Evolutionary conservation across 2,797 vertebrate species (phyloP).

Genomic region (Ceryle rudis): DNA sequence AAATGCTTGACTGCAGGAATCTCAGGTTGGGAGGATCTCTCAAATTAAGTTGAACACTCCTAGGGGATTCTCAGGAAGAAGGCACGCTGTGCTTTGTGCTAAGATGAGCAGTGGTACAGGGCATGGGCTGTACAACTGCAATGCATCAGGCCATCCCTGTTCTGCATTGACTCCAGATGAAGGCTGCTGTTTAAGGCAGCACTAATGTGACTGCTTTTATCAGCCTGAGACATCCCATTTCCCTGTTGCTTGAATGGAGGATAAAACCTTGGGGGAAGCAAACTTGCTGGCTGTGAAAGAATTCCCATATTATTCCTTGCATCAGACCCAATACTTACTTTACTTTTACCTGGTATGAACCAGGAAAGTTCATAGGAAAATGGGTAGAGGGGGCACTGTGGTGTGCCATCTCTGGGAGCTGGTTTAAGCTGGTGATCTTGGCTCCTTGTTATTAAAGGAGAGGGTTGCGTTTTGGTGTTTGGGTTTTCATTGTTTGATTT

Average conservation of each 20-base stretch:
- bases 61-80: not conserved
- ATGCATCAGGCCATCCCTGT: fast-evolving
- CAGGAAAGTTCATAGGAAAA: not conserved
- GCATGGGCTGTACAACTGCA: not conserved
- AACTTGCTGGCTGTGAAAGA: not conserved
- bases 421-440: not conserved
- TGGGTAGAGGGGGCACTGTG: too few species aligned
- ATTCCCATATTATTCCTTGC: not conserved
- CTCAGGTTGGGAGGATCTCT: not conserved
- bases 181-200: not conserved
- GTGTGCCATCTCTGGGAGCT: not conserved
- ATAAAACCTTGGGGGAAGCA: not conserved
- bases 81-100: fast-evolving
- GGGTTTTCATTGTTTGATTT: too few species aligned
- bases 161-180: not conserved
- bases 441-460: not conserved
- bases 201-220: not conserved
- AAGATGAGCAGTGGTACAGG: not conserved
- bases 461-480: too few species aligned
- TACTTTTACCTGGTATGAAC: not conserved
- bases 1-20: not conserved
- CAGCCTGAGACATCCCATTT: fast-evolving
- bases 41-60: not conserved
- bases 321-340: not conserved
- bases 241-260: not conserved